Conservation (phyloP, 2,888 invertebrate species). For the Stenoptilia bipunctidactyla region DNA sequence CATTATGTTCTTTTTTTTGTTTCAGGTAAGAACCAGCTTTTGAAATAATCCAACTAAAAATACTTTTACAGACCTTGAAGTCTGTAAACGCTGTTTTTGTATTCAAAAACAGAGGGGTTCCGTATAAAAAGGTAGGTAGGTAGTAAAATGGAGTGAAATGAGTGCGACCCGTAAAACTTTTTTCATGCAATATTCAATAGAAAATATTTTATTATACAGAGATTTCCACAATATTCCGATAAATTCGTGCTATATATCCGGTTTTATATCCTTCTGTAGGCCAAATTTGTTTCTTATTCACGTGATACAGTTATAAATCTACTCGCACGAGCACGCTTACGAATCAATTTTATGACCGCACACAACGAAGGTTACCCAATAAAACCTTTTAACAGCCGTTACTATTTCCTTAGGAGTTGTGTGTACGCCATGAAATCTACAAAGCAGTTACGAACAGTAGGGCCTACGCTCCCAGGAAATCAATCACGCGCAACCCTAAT, state of each 20-base stretch:
- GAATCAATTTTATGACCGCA: conserved; percentile 68
- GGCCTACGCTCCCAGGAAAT: conserved; percentile 32
- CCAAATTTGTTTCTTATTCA: conserved; percentile 65
- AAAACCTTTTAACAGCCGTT: conserved; percentile 70
- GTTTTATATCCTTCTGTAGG: conserved; percentile 60
- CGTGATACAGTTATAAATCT: conserved; percentile 64
- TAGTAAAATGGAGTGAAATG: conserved; percentile 60
- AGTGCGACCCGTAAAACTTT: conserved; percentile 59
- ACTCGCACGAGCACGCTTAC: conserved; percentile 56
- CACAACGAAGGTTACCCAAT: conserved; percentile 69
- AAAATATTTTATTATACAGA: conserved; percentile 66
- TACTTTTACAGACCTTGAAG: conserved; percentile 23
- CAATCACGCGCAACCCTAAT: conserved; percentile 53
- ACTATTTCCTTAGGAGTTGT: conserved; percentile 69
- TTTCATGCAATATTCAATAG: conserved; percentile 68
- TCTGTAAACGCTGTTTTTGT: conserved; percentile 28
- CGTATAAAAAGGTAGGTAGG: conserved; percentile 56
- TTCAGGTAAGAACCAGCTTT: conserved; percentile 38
- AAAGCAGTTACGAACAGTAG: conserved; percentile 55
- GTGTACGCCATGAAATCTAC: conserved; percentile 63
- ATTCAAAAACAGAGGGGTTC: conserved; percentile 36
- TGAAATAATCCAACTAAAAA: conserved; percentile 24
- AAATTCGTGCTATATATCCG: conserved; percentile 58
- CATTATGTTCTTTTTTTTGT: conserved; percentile 27
- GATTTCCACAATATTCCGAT: conserved; percentile 67